Evolutionary conservation across 2,113 vertebrate species (phyloP), one percentile per base, ranked within the genome.

Genomic region (Arothron firmamentum): DNA sequence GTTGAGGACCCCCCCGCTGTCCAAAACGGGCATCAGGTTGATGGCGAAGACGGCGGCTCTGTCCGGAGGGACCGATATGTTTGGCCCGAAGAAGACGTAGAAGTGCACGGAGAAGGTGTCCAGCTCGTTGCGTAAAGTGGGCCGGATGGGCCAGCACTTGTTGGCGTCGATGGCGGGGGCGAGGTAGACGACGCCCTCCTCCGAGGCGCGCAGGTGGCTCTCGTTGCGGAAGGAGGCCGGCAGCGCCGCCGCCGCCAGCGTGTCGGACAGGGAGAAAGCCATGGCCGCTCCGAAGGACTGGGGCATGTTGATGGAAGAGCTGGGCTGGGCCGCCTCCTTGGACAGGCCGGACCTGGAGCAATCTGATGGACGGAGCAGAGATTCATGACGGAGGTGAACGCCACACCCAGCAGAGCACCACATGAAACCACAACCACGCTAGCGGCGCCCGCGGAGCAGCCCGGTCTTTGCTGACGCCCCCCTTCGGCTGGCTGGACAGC

Each of bases 61-160:
- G 77, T 94, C 94, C 0, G 96, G 94, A 0, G 94, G 96, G 25
- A 99, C 88, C 0, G 94, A 93, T 64, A 99, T 94, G 0, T 96
- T 99, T 59, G 96, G 97, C 13, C 96, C 95, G 0, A 98, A 99
- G 88, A 98, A 98, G 82, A 99, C 94, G 70, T 98, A 99, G 90
- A 99, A 99, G 84, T 98, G 97, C 60, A 98, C 96, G 0, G 97
- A 98, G 90, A 99, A 98, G 67, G 97, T 96, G 80, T 99, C 96
- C 86, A 99, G 87, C 82, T 99, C 97, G 0, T 99, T 99, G 67
- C 97, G 93, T 71, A 99, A 90, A 0, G 96, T 99, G 0, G 97
- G 97, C 0, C 94, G 93, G 56, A 98, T 90, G 0, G 96, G 97
- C 95, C 96, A 97, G 84, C 97, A 99, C 74, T 82, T 88, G 76